These are phyloP conservation scores for Lucilia cuprina DNA, from an alignment of 1,140 invertebrate genomes.

Conservation along the genomic window DNA sequence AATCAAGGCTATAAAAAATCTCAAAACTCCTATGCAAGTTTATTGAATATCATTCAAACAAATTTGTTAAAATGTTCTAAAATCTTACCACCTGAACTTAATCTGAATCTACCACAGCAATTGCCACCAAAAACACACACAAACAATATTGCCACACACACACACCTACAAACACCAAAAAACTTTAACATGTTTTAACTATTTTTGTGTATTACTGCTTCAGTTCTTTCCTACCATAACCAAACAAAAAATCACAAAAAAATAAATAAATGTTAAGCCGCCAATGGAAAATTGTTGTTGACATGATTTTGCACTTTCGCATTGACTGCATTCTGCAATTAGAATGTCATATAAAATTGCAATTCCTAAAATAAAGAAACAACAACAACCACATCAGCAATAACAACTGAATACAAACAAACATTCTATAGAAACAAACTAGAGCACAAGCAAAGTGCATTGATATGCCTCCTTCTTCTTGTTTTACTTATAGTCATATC, in stretches of 20 bases:
- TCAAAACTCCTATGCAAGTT: not conserved
- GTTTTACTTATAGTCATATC: not conserved
- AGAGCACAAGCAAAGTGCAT: conserved; percentile 23
- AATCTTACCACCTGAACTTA: not conserved
- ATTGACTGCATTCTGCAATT: conserved; percentile 63
- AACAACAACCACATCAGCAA: conserved; percentile 8
- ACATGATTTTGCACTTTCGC: conserved; percentile 63
- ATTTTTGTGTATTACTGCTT: not conserved
- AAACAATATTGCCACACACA: not conserved
- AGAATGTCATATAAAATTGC: conserved; percentile 46
- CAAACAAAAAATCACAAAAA: not conserved
- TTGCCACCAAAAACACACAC: not conserved
- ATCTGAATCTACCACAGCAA: not conserved
- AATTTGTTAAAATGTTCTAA: not conserved
- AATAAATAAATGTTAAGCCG: conserved; percentile 34
- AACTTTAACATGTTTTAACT: conserved; percentile 13
- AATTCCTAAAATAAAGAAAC: conserved; percentile 27
- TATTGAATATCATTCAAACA: not conserved
- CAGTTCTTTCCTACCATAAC: not conserved
- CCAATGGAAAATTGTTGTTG: conserved; percentile 62
- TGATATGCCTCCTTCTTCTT: not conserved
- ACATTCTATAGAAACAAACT: not conserved
- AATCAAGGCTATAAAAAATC: not conserved
- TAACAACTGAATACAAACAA: not conserved
- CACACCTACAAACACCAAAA: not conserved